Evolutionary conservation across 2,888 invertebrate species (phyloP), one percentile per base, ranked within the genome.

Genomic region (Colletes collaris): DNA sequence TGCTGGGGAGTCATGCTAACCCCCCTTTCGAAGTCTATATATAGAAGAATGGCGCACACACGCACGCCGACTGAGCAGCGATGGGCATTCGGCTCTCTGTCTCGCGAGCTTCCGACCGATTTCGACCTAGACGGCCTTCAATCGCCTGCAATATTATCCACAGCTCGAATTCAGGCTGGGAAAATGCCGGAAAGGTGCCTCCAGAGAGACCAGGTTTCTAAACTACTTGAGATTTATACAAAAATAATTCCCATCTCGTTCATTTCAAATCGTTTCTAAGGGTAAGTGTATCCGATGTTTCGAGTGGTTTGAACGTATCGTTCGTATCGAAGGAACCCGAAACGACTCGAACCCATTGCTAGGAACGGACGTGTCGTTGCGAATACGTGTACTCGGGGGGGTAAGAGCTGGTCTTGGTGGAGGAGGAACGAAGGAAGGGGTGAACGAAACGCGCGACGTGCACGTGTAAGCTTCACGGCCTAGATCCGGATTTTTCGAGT

Each of bases 1-100:
- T 92, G 92, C 92, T 63, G 89, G 90, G 86, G 92, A 92, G 92
- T 91, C 91, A 90, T 92, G 90, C 91, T 89, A 89, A 86, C 88
- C 88, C 88, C 87, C 89, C 68, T 80, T 74, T 79, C 83, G 67
- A 82, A 78, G 74, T 85, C 82, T 89, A 86, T 86, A 84, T 87
- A 86, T 83, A 88, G 89, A 77, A 76, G 78, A 67, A 73, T 81
- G 78, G 72, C 79, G 83, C 83, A 77, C 70, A 60, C 64, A 49
- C 56, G 16, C 56, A 78, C 75, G 62, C 66, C 70, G 56, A 7
- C 19, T 76, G 73, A 82, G 73, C 72, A 67, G 71, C 80, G 82
- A 84, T 81, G 78, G 75, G 80, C 81, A 81, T 77, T 80, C 81
- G 60, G 79, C 40, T 68, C 62, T 58, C 67, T 77, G 81, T 78